Base-by-base conservation (phyloP, 2,113 vertebrate species). In the Sinosuthora webbiana region DNA sequence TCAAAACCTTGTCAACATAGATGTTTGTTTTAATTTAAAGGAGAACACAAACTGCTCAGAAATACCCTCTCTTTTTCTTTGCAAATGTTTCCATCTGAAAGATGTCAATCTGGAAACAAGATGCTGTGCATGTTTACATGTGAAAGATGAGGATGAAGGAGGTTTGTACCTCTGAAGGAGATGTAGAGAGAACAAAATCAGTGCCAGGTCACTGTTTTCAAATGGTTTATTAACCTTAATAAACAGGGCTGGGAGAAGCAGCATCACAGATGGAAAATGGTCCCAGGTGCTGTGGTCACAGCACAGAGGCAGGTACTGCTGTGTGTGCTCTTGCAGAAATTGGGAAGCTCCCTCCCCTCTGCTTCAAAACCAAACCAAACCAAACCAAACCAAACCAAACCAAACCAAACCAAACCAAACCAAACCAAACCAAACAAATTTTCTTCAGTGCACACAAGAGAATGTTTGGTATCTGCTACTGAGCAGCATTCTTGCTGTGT, bases 401-500 rank as follows among this genome's bases (percentile, higher is more conserved):
- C n/a, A 89, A 69, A 41, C 16, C 8, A 49, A 49, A 7, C 11
- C 11, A 79, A 93, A 45, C 27, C 59, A 21, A n/a, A 56, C 6
- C 28, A 79, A 93, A 45, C 27, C 60, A 77, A 67, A 56, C 7
- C n/a, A 89, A 95, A 41, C 63, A 3, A 9, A 87, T 83, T 95
- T 94, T 91, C 87, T 84, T 85, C 80, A 62, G 19, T 37, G 24
- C 55, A 68, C 80, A 65, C 15, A 37, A 33, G 82, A 89, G 65
- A 95, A 90, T 90, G 71, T 78, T 92, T 90, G 89, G 92, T 83
- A 94, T 94, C 87, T 90, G 87, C 91, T 94, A 39, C 77, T 11
- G 73, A 90, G 53, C 56, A 84, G 76, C 93, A 95, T 96, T 96
- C 94, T 92, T 87, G 82, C 93, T 22, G 53, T 81, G 77, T 90